These are phyloP conservation scores for Smutsia temminckii DNA, from an alignment of 2,797 vertebrate genomes.

Conservation along the genomic window DNA sequence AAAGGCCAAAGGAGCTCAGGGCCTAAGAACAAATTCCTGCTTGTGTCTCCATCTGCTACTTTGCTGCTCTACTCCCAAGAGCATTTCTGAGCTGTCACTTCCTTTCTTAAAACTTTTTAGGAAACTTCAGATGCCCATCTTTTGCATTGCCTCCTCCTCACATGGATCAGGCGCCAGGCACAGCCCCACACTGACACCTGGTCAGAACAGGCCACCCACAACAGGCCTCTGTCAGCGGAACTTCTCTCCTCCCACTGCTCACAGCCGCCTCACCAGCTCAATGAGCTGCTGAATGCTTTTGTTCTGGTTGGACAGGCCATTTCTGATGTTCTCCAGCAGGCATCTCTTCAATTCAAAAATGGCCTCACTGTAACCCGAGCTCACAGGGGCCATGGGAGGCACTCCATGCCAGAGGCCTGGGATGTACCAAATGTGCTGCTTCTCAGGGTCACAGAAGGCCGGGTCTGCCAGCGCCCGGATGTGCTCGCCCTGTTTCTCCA, in stretches of 20 bases:
- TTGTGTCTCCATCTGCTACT: background rate
- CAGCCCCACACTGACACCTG: background rate
- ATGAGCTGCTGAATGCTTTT: slow-evolving; percentile 85
- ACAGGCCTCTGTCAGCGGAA: background rate
- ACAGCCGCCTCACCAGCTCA: slow-evolving; percentile 83
- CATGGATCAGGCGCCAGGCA: background rate
- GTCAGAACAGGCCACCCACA: background rate
- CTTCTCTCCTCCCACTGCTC: slow-evolving; percentile 80
- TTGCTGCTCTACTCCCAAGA: background rate
- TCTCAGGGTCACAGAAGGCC: slow-evolving; percentile 80
- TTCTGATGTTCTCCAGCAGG: slow-evolving; percentile 84
- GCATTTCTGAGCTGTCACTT: background rate
- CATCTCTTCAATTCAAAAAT: slow-evolving; percentile 86
- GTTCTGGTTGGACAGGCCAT: slow-evolving; percentile 76
- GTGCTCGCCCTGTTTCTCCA: slow-evolving; percentile 72
- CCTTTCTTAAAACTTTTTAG: background rate
- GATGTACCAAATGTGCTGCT: slow-evolving; percentile 80
- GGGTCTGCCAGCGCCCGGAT: slow-evolving; percentile 76
- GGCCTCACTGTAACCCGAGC: slow-evolving; percentile 84
- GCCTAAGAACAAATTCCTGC: background rate
- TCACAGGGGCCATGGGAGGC: slow-evolving; percentile 83
- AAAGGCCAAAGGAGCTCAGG: background rate
- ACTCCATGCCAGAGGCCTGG: slow-evolving; percentile 86
- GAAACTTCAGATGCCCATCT: background rate
- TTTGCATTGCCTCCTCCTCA: background rate